phyloP scores from a whole-genome alignment of 1,140 invertebrate species.

The Eufriesea mexicana region DNA sequence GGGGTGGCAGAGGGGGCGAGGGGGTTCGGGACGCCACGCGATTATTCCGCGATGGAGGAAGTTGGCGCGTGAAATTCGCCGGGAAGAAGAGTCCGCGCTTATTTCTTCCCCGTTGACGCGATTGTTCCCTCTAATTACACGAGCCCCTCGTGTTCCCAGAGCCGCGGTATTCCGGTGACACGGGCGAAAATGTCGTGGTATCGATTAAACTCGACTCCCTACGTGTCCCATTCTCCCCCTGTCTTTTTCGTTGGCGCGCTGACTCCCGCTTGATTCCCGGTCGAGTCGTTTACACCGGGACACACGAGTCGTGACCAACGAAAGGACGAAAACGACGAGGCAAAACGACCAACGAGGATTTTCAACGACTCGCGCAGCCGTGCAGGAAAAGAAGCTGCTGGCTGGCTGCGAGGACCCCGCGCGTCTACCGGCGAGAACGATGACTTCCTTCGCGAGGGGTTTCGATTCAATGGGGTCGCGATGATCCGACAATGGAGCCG shows the following conservation, averaged over 20 bases:
- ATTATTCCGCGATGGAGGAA: slow-evolving; percentile 2
- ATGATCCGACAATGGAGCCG: slow-evolving; percentile 74
- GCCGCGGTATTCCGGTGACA: slow-evolving; percentile 17
- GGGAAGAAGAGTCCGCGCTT: slow-evolving; percentile 9
- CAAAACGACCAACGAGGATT: background rate
- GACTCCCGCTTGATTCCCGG: background rate
- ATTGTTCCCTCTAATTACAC: slow-evolving; percentile 55
- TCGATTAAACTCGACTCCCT: slow-evolving; percentile 53
- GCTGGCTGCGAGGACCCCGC: background rate
- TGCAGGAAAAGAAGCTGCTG: slow-evolving; percentile 11
- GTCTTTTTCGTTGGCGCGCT: background rate
- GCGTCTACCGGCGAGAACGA: slow-evolving; percentile 55
- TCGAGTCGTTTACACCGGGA: slow-evolving; percentile 14
- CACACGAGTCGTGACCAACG: background rate
- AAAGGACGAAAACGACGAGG: too few relatives aligned
- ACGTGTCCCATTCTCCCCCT: background rate
- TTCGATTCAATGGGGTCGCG: slow-evolving; percentile 75
- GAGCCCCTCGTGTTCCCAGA: background rate
- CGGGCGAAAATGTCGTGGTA: slow-evolving; percentile 31
- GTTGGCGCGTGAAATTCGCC: slow-evolving; percentile 31
- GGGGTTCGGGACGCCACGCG: accelerated
- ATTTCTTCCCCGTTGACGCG: slow-evolving; percentile 20
- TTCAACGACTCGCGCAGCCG: slow-evolving; percentile 1
- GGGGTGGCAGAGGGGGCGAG: too few relatives aligned
- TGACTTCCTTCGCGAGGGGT: slow-evolving; percentile 73